A percentile compares a stretch with the other conserved stretches of the same genome.
These are phyloP conservation scores for Lysiphlebus fabarum DNA, from an alignment of 1,140 invertebrate genomes.

Conservation along the genomic window DNA sequence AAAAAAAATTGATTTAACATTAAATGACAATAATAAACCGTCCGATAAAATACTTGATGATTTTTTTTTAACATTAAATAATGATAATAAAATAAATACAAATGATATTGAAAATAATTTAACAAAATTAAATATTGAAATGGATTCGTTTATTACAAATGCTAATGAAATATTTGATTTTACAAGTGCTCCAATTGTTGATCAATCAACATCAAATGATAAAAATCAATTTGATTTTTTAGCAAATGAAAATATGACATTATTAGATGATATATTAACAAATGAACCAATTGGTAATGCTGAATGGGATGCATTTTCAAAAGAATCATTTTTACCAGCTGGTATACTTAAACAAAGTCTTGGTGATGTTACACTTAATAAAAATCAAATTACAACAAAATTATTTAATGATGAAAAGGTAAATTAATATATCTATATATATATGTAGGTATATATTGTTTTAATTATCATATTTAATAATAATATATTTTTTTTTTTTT, in stretches of 20 bases:
- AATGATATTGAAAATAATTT: slow-evolving; percentile 35
- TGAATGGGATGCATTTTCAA: slow-evolving; percentile 44
- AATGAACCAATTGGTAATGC: slow-evolving; percentile 26
- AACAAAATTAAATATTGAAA: slow-evolving; percentile 32
- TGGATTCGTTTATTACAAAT: slow-evolving; percentile 37
- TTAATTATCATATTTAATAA: no score
- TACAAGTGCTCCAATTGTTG: slow-evolving; percentile 24
- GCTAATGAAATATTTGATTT: slow-evolving; percentile 31
- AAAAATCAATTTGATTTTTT: slow-evolving; percentile 39
- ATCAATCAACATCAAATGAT: slow-evolving; percentile 19
- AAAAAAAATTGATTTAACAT: slow-evolving; percentile 11
- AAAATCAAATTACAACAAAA: not conserved
- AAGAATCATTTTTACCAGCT: slow-evolving; percentile 47
- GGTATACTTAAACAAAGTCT: slow-evolving; percentile 51
- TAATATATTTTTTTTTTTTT: no score
- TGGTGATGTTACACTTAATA: slow-evolving; percentile 33
- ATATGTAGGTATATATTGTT: no score
- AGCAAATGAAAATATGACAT: slow-evolving; percentile 42
- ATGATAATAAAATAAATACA: slow-evolving; percentile 7
- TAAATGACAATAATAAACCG: no score
- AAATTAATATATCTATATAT: not conserved
- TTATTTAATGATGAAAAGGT: slow-evolving; percentile 18
- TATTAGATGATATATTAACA: slow-evolving; percentile 49
- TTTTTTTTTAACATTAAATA: slow-evolving; percentile 36
- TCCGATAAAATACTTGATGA: slow-evolving; percentile 37